Evolutionary conservation across 2,888 invertebrate genomes (phyloP), one percentile per base, ranked within the genome.

Genomic region (Formica aserva): DNA sequence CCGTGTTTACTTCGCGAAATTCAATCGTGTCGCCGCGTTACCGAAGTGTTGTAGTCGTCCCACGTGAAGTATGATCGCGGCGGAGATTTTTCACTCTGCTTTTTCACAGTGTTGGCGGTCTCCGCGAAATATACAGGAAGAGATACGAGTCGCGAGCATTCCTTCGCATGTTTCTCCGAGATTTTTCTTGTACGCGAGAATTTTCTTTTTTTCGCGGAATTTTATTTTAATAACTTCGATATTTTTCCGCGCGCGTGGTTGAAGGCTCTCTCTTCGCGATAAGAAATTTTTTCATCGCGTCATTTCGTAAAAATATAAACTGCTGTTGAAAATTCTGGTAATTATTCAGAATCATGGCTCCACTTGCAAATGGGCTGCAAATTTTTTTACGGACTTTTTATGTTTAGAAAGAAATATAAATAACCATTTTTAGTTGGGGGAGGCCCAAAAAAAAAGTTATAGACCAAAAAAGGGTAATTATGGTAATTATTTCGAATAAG

Each of bases 31-130:
- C 62, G 72, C 45, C 18, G 29, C 45, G 26, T 65, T 66, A 32
- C 15, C 22, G n/a, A 75, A 38, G n/a, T 8, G 32, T 26, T 9
- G n/a, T 57, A 1, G 32, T 32, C 2, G 11, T 38, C 29, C 29
- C 18, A 15, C 8, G 45, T 69, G 57, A 69, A 38, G 55, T 69
- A 77, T 26, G n/a, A 72, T 78, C 45, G 41, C 71, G 11, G 13
- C 72, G 60, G 72, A 32, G 32, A 32, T 32, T 32, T 60, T 55
- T 57, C 22, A 38, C 55, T 38, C n/a, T 18, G 38, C n/a, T 72
- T 74, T 60, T 78, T 74, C 29, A 26, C 60, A n/a, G 74, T 74
- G 74, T 74, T 60, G 26, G 72, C 1, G 32, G 32, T 45, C n/a
- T 41, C 22, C 18, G 41, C 11, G 52, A n/a, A 32, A 60, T 60